These are phyloP conservation scores for Siniperca obscura DNA, from an alignment of 2,797 vertebrate species.

Conservation along the genomic window DNA sequence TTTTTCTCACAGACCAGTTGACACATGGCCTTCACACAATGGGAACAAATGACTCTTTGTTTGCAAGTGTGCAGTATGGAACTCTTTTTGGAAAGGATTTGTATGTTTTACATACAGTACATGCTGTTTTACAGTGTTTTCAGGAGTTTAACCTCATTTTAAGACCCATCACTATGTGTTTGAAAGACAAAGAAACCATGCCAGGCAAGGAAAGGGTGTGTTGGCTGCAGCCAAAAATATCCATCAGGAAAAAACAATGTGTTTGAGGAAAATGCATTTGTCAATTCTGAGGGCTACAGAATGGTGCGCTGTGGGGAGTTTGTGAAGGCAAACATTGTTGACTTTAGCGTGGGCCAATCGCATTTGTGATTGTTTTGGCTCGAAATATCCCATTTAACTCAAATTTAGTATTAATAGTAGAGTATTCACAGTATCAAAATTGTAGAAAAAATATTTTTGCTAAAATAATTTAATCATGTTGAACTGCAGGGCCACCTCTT, in stretches of 20 bases:
- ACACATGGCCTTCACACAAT: constrained; percentile 4
- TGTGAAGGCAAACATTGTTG: not conserved
- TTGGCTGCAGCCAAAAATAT: constrained; percentile 55
- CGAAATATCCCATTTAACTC: not conserved
- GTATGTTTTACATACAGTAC: not conserved
- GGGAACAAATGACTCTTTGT: constrained; percentile 1
- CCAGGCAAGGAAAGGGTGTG: constrained; percentile 63
- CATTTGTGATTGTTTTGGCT: not conserved
- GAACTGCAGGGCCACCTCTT: not conserved
- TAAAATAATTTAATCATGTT: not conserved
- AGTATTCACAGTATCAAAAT: constrained; percentile 1
- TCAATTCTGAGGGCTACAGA: constrained; percentile 19
- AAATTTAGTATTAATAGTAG: not conserved
- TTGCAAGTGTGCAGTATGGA: not conserved
- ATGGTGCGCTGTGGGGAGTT: not conserved
- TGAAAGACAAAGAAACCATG: constrained; percentile 36
- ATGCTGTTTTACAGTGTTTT: not conserved
- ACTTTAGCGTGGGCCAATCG: not conserved
- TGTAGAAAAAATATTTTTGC: not conserved
- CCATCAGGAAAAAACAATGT: constrained; percentile 69
- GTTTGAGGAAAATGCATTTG: constrained; percentile 51
- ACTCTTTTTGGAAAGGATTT: not conserved
- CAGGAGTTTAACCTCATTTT: constrained; percentile 20
- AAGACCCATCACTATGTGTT: not conserved
- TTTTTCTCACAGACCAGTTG: constrained; percentile 9